Percentiles rank a stretch among this genome's conserved stretches.
Evolutionary conservation across 2,113 vertebrate species (phyloP).

Genomic region (Picathartes gymnocephalus): DNA sequence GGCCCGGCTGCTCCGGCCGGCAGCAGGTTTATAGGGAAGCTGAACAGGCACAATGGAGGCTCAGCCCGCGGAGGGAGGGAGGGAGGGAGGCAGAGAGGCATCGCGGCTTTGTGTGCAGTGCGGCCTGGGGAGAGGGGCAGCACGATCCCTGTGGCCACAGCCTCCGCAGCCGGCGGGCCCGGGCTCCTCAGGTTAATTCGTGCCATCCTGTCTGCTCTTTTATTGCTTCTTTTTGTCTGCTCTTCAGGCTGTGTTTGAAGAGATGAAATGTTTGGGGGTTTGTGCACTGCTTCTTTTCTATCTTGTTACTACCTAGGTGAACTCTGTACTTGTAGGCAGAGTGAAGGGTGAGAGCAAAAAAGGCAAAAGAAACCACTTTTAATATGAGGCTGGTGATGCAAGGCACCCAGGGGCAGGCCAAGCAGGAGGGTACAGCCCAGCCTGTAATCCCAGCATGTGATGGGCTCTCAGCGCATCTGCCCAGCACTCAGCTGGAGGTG

Average conservation of each 20-base stretch:
- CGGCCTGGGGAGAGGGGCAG: conserved; percentile 3
- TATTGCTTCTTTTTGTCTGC: neutral
- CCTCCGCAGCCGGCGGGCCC: neutral
- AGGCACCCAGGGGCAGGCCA: neutral
- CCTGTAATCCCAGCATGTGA: conserved; percentile 53
- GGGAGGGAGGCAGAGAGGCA: neutral
- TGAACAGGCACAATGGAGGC: conserved; percentile 48
- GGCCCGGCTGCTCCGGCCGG: neutral
- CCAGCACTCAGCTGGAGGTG: neutral
- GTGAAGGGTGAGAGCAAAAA: neutral
- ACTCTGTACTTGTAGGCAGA: neutral
- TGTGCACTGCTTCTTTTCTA: neutral
- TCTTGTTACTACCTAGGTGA: neutral
- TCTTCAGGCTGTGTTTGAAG: neutral
- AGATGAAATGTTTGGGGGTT: neutral
- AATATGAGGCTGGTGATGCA: neutral
- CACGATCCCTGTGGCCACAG: neutral
- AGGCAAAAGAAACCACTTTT: neutral
- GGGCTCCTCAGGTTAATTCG: neutral
- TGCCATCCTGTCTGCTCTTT: neutral
- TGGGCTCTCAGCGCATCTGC: neutral
- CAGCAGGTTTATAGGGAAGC: conserved; percentile 24
- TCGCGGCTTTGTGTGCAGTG: neutral
- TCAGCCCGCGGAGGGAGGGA: neutral
- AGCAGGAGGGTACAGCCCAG: neutral